Base-by-base conservation (phyloP, 2,888 invertebrate genomes). In the Cerastis leucographa region DNA sequence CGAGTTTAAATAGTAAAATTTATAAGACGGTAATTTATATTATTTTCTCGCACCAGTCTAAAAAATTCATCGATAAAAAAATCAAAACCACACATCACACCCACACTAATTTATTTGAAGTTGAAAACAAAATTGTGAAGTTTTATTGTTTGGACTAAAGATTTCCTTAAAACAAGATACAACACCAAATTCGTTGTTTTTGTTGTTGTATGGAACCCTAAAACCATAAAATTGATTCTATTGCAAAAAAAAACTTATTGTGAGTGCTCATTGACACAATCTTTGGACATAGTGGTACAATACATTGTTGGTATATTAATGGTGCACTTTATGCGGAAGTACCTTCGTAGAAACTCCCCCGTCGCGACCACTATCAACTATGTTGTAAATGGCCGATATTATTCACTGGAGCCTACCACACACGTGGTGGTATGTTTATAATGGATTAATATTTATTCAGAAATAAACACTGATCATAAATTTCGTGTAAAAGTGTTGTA, bases 261-360 rank as follows among this genome's bases (percentile, higher is more conserved):
- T 92, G 71, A 85, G 80, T 85, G 81, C 85, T 87, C 88, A 91
- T 91, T 92, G 92, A 91, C 92, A 93, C 90, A 88, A 85, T 90
- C 92, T 92, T 93, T 93, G 92, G 92, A 93, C 90, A 91, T 84
- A 90, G 87, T 88, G 89, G 89, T 88, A 92, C 91, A 86, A 84
- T 86, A 87, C 86, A 92, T 92, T 93, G 93, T 94, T 86, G 85
- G 88, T 93, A 94, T 83, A 96, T 95, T 95, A 95, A 96, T 96
- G 93, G 92, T 88, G 85, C 91, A 92, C 92, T 88, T 90, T 88
- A 87, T 89, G 84, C 85, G 83, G 86, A 85, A 87, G 84, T 86
- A 77, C 90, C 90, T 95, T 94, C 94, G 87, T 80, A 91, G 95
- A 94, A 95, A 90, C 85, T 88, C 92, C 91, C 95, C 95, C 89